Evolutionary conservation across 2,888 invertebrate genomes (phyloP), one percentile per base, ranked within the genome.

Genomic region (Volucella inanis): DNA sequence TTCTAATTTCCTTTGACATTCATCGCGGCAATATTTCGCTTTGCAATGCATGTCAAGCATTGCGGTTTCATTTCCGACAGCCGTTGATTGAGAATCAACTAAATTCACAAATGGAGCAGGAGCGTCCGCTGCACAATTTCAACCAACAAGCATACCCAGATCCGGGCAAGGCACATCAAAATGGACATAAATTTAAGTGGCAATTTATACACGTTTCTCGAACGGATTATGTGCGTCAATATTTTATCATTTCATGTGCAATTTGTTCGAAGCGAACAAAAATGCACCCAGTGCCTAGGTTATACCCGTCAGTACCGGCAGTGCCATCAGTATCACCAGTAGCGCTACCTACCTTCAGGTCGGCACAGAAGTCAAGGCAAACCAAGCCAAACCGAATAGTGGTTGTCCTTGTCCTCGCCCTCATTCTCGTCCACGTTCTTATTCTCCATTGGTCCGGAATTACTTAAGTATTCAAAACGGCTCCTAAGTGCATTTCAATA

Each of bases 181-280:
- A 72, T 50, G 85, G 43, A 72, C 80, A 85, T 85, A 80, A 85
- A 80, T 85, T 80, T 77, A 76, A 76, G 80, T 76, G 80, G 67
- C 85, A 85, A 85, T 85, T 85, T 80, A 85, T 85, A 80, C 76
- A 85, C 85, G 80, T 81, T 85, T 62, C 80, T 72, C 68, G 80
- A 80, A 74, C 67, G 80, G 55, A 68, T 67, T 52, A 76, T 71
- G 68, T 72, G 72, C 85, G 80, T 85, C 80, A 85, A 85, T 85
- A 85, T 85, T 85, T 85, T 85, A 85, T 81, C 76, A 85, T 80
- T 85, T 85, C 80, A 85, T 85, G 85, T 85, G 85, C 80, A 85
- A 85, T 85, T 80, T 85, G 85, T 68, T 85, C 85, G 72, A 52
- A 62, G 72, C 49, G 47, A 31, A 31, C 31, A 65, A 71, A 78